Evolutionary conservation across 2,797 vertebrate genomes (phyloP).

Genomic region (Otolemur crassicaudatus): DNA sequence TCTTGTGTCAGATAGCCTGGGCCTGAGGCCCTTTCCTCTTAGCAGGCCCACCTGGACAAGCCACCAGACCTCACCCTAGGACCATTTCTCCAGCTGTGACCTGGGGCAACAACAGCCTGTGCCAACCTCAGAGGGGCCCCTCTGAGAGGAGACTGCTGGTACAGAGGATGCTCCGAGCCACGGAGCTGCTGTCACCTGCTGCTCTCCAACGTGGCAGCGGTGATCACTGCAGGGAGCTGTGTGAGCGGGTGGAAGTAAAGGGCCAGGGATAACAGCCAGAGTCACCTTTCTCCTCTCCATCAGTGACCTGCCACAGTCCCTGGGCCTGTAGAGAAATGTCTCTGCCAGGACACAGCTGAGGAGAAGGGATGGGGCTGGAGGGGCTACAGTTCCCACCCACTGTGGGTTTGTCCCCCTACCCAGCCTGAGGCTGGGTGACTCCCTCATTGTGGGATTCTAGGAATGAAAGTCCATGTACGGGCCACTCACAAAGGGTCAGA

Average conservation of each 20-base stretch:
- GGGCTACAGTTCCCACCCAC: rapidly evolving
- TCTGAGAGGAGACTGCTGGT: too few species aligned
- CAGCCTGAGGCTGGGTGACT: background rate
- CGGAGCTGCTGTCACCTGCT: rapidly evolving
- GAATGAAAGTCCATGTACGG: rapidly evolving
- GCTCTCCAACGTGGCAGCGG: rapidly evolving
- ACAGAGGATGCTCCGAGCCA: too few species aligned
- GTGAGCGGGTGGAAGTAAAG: background rate
- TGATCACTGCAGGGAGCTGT: rapidly evolving
- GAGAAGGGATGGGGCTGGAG: background rate
- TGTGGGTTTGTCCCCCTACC: background rate
- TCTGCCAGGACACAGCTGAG: background rate
- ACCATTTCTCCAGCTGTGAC: background rate
- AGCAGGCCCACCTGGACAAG: background rate
- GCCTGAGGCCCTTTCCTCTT: too few species aligned
- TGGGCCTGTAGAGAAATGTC: background rate
- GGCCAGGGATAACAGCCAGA: background rate
- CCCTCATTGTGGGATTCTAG: too few species aligned
- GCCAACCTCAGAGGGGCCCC: background rate
- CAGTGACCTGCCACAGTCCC: rapidly evolving
- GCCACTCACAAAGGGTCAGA: rapidly evolving
- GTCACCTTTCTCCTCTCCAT: background rate
- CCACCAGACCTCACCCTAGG: rapidly evolving
- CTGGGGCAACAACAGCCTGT: background rate
- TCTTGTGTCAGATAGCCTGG: rapidly evolving